Base-by-base conservation (phyloP, 2,888 invertebrate species). In the Protonemura montana region DNA sequence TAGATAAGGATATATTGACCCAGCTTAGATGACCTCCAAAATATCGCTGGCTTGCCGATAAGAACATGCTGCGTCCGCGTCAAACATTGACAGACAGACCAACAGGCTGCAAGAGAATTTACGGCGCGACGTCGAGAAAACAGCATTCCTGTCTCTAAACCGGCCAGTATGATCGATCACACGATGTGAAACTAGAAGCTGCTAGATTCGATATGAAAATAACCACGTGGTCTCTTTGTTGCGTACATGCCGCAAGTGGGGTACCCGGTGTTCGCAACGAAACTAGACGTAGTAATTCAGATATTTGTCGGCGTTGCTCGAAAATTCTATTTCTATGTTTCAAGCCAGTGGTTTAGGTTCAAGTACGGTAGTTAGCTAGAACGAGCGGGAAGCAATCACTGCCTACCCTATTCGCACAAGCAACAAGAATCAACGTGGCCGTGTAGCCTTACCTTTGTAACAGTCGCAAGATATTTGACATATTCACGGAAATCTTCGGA, bases 381-480 rank as follows among this genome's bases (percentile, higher is more conserved):
- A 10, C 3, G 35, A 35, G 35, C 35, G 35, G 35, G 35, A 35
- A 35, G 35, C 35, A 35, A 35, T 10, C 35, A 35, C 35, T 35
- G 10, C 35, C 35, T 10, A 3, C 10, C 10, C 3, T 3, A 35
- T 35, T 35, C 35, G 35, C 35, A 80, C 80, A 28, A 27, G 80
- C 27, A 13, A 80, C 80, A 80, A 13, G 16, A 80, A 27, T 81
- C 81, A 21, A 81, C 6, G n/a, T 81, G 29, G 29, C 25, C 28
- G 0, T 80, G 10, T 28, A 28, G 35, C 30, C 83, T 83, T 83
- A 83, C 83, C 30, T 35, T 30, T 28, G 13, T 29, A 83, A 42
- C 29, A 83, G 27, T 41, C 35, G 35, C 83, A 83, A 26, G 21
- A 83, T 25, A 16, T 83, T 83, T 21, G 83, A 35, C 83, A 83